phyloP scores from a whole-genome alignment of 2,797 vertebrate species.

The Arrhamphus sclerolepis region DNA sequence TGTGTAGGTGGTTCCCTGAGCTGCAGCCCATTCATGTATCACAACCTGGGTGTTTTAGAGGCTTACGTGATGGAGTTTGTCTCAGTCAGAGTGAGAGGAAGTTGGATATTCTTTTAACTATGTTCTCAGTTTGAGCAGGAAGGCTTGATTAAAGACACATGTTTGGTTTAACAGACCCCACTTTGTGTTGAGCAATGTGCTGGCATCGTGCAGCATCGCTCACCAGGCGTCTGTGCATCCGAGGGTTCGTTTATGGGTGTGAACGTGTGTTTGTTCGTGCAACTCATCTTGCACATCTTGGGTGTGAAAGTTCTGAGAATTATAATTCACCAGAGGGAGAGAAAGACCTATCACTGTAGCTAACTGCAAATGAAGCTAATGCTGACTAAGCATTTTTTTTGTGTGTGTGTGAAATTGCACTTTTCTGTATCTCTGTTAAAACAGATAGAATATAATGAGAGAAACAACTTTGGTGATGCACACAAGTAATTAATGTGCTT shows the following conservation, averaged over 20 bases:
- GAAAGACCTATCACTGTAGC: background rate
- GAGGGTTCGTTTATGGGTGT: conserved; percentile 22
- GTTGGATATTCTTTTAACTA: conserved; percentile 49
- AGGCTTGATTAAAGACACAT: conserved; percentile 80
- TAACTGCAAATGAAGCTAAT: background rate
- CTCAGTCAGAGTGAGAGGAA: conserved; percentile 35
- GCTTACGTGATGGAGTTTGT: conserved; percentile 16
- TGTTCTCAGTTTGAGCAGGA: conserved; percentile 56
- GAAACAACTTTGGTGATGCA: background rate
- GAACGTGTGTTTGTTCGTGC: conserved; percentile 7
- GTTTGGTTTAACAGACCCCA: conserved; percentile 66
- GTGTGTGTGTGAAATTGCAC: too few relatives aligned
- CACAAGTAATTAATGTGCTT: background rate
- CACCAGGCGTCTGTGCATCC: conserved; percentile 31
- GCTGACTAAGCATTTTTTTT: background rate
- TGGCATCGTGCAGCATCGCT: conserved; percentile 49
- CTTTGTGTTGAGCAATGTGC: conserved; percentile 76
- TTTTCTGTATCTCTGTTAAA: too few relatives aligned
- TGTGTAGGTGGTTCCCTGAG: conserved; percentile 24
- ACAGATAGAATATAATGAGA: too few relatives aligned
- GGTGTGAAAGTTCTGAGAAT: background rate
- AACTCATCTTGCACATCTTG: conserved; percentile 4
- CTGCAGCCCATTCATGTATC: conserved; percentile 20
- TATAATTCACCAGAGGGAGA: background rate
- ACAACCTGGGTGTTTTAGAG: conserved; percentile 16